Evolutionary conservation across 2,888 invertebrate genomes (phyloP), one percentile per base, ranked within the genome.

Genomic region (Gasteruption jaculator): DNA sequence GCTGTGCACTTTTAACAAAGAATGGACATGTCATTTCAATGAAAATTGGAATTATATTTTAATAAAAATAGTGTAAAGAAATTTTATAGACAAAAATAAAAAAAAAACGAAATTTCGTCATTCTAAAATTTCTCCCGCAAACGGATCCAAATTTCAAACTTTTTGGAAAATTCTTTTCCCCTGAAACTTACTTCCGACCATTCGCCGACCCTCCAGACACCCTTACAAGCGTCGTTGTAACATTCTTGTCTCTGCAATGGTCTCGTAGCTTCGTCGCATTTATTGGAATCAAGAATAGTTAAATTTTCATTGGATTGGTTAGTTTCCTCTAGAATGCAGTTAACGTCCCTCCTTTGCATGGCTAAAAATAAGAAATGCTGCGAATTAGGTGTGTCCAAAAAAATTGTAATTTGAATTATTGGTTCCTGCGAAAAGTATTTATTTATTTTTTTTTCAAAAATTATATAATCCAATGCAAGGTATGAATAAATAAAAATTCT

Each of bases 171-270:
- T 34, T 19, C 4, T 27, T 20, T 29, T 38, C 36, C n/a, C n/a
- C n/a, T n/a, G 16, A 19, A 35, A 59, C 68, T 71, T 73, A 94
- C 94, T 82, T 89, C 85, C 26, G 91, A 91, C 96, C 96, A 96
- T 42, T 88, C 81, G 6, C 91, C 91, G 4, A 88, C 85, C 46
- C 85, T 81, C 96, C 96, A 97, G 36, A 85, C 82, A 0, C 93
- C 88, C 59, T 81, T 83, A 74, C 94, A 95, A n/a, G 82, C 81
- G 50, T 83, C 79, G 61, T 83, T 87, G 60, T 81, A 80, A 62
- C 94, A 94, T 61, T 91, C 85, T 62, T 85, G 84, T 20, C 81
- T 80, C 54, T 83, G 82, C 36, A 83, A 78, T 0, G 95, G 96
- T 58, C 80, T 81, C 21, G 79, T 78, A 47, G 79, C 75, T 51